Conservation (phyloP, 2,888 invertebrate genomes). For the Catocala sponsa region DNA sequence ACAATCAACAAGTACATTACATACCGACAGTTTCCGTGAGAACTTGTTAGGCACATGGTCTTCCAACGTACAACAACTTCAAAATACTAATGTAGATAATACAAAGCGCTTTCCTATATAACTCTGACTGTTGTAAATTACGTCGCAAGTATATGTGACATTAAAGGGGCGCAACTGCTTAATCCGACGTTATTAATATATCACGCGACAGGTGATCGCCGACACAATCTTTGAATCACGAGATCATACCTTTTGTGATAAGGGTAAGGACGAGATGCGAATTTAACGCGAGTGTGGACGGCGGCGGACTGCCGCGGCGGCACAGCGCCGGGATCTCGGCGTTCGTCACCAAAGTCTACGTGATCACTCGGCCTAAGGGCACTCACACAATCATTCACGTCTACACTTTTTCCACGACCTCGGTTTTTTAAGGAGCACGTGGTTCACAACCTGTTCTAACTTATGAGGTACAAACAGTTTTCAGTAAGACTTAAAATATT, state of each 20-base stretch:
- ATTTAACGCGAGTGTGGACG: conserved; percentile 55
- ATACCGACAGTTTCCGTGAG: conserved; percentile 29
- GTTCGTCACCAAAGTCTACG: conserved; percentile 60
- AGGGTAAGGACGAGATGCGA: conserved; percentile 71
- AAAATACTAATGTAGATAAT: conserved; percentile 38
- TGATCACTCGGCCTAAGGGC: conserved; percentile 68
- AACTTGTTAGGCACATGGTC: conserved; percentile 41
- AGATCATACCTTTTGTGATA: conserved; percentile 71
- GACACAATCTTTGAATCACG: conserved; percentile 64
- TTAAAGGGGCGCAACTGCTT: conserved; percentile 60
- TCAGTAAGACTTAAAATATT: conserved; percentile 31
- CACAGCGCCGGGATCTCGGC: conserved; percentile 54
- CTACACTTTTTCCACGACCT: conserved; percentile 61
- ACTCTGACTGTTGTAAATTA: conserved; percentile 54
- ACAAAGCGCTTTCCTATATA: conserved; percentile 49
- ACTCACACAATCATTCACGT: conserved; percentile 64
- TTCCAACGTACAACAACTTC: conserved; percentile 47
- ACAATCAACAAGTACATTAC: conserved; percentile 17
- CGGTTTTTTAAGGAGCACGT: conserved; percentile 64
- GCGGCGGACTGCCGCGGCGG: conserved; percentile 64
- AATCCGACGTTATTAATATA: conserved; percentile 60
- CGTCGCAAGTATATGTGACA: conserved; percentile 52
- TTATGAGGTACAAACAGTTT: too few relatives aligned
- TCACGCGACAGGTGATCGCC: conserved; percentile 54
- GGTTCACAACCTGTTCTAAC: conserved; percentile 18